Base-by-base conservation (phyloP, 2,113 vertebrate species). In the Engraulis encrasicolus region DNA sequence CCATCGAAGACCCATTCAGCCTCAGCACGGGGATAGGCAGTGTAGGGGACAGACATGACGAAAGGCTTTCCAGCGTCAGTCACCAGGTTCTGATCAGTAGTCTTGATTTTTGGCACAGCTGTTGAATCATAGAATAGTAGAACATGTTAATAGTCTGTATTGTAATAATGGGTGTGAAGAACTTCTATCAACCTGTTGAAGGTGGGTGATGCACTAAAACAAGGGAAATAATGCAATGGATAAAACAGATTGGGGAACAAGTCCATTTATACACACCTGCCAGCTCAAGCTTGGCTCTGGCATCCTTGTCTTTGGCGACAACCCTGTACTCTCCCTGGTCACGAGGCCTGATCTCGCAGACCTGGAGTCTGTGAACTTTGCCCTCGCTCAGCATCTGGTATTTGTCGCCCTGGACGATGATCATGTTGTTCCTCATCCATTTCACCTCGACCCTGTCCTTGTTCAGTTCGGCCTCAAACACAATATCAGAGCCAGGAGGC, bases 311-410 rank as follows among this genome's bases (percentile, higher is more conserved):
- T 92, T 99, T 99, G 90, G 97, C 98, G 49, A 99, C 95, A 79
- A 99, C 95, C 91, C 96, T 95, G 91, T 99, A 99, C 95, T 99
- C 98, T 4, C 98, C 98, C 91, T 99, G 98, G 88, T 99, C 98
- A 77, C 98, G 95, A 6, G 98, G 98, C 86, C 93, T 95, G 90
- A 99, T 97, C 80, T 99, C 96, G 54, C 98, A 99, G 79, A 99
- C 95, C 88, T 99, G 98, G 34, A 99, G 93, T 74, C 98, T 93
- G 89, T 99, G 98, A 83, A 97, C 88, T 86, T 98, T 99, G 77
- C 96, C 97, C 91, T 99, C 98, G 85, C 97, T 99, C 94, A 99
- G 97, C 98, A 99, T 99, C 93, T 99, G 98, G 91, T 99, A 97
- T 88, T 99, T 99, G 92, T 99, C 98, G 90, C 98, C 97, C 87